phyloP scores from a whole-genome alignment of 2,888 invertebrate species.

The Agrotis ipsilon region DNA sequence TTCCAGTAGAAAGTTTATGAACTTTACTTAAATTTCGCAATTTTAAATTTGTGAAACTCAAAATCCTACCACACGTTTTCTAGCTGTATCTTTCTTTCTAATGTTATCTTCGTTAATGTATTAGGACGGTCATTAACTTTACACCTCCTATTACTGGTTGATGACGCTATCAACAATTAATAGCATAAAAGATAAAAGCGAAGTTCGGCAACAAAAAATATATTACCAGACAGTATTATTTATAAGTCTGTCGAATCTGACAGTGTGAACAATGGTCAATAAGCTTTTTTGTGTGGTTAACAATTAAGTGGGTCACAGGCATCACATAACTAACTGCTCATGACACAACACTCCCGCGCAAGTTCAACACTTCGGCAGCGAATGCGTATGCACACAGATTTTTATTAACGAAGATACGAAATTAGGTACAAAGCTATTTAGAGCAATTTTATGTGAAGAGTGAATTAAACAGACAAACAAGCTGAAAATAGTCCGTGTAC shows the following conservation, averaged over 20 bases:
- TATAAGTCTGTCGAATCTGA: conserved; percentile 44
- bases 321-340: conserved; percentile 87
- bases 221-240: conserved; percentile 34
- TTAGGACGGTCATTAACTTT: conserved; percentile 35
- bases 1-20: conserved; percentile 35
- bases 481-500: conserved; percentile 1
- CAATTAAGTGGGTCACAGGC: conserved; percentile 81
- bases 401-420: conserved; percentile 50
- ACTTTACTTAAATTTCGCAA: conserved; percentile 24
- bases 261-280: conserved; percentile 75
- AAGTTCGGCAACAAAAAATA: conserved; percentile 30
- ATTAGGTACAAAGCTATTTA: conserved; percentile 54
- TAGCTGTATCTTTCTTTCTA: not conserved
- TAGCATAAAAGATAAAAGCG: conserved; percentile 42
- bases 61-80: conserved; percentile 11
- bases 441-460: conserved; percentile 1
- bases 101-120: conserved; percentile 2
- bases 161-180: conserved; percentile 38
- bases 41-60: conserved; percentile 21
- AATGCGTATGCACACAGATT: conserved; percentile 62
- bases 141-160: conserved; percentile 10
- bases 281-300: conserved; percentile 78
- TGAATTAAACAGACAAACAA: conserved; percentile 2
- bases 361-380: conserved; percentile 79
- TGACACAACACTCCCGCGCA: conserved; percentile 81